Conservation (phyloP, 2,113 vertebrate species). For the Elgaria multicarinata region DNA sequence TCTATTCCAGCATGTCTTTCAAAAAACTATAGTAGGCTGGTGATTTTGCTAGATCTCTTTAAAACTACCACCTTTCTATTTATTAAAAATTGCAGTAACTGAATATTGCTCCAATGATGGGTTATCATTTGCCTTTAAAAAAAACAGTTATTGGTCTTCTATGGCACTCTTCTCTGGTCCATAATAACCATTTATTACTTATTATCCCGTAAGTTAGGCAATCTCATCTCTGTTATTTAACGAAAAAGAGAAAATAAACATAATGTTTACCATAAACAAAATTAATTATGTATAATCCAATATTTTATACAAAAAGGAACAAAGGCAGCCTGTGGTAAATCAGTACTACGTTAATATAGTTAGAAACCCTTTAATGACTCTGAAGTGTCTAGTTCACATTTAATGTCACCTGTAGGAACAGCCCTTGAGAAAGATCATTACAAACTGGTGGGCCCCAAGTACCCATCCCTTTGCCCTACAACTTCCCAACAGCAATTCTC, state of each 20-base stretch:
- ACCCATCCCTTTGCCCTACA: conserved; percentile 64
- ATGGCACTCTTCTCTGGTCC: conserved; percentile 91
- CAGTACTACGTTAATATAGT: conserved; percentile 73
- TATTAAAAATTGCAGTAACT: conserved; percentile 73
- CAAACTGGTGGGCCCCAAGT: conserved; percentile 55
- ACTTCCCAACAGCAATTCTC: conserved; percentile 68
- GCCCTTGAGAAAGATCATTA: conserved; percentile 78
- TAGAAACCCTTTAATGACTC: conserved; percentile 86
- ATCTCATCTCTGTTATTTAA: conserved; percentile 74
- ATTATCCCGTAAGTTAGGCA: conserved; percentile 70
- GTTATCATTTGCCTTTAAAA: conserved; percentile 72
- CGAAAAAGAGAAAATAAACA: conserved; percentile 69
- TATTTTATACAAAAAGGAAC: conserved; percentile 77
- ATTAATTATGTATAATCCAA: conserved; percentile 73
- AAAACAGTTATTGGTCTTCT: conserved; percentile 91
- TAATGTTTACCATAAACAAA: conserved; percentile 76
- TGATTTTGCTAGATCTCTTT: conserved; percentile 70
- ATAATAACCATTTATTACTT: conserved; percentile 78
- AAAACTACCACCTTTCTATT: conserved; percentile 65
- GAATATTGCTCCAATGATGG: conserved; percentile 76
- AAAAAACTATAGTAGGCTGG: conserved; percentile 63
- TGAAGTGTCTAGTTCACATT: conserved; percentile 79
- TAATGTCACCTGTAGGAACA: conserved; percentile 82
- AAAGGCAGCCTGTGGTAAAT: conserved; percentile 91
- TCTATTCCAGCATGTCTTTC: conserved; percentile 49